These are phyloP conservation scores for Pseudois nayaur DNA, from an alignment of 2,113 vertebrate genomes.

Conservation along the genomic window DNA sequence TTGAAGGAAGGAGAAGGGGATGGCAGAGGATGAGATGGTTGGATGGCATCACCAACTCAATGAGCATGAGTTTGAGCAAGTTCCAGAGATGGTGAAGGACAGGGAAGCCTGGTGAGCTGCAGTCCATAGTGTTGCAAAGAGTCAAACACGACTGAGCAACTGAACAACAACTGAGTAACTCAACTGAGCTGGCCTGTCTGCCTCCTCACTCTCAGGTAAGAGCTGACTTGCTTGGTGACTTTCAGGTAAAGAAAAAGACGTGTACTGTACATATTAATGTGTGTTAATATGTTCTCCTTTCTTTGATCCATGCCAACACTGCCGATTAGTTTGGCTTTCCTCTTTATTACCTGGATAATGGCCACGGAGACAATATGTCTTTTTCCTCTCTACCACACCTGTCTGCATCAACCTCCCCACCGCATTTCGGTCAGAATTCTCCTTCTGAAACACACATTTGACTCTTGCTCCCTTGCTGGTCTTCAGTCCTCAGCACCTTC, in stretches of 20 bases:
- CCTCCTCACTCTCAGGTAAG: neutral
- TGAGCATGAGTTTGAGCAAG: neutral
- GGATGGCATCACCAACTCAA: neutral
- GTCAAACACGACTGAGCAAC: rapidly evolving
- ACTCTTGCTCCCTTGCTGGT: neutral
- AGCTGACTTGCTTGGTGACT: neutral
- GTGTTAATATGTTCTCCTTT: neutral
- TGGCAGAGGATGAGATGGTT: neutral
- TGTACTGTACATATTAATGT: neutral
- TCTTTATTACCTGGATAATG: neutral
- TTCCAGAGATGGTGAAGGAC: neutral
- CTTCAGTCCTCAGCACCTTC: neutral
- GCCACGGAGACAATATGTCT: neutral
- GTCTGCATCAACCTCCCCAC: neutral
- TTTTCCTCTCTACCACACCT: neutral
- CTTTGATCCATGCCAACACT: neutral
- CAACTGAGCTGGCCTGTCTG: neutral
- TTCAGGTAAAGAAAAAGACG: neutral
- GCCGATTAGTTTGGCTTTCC: neutral
- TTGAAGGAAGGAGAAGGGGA: neutral
- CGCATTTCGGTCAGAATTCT: neutral
- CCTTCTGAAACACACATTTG: neutral
- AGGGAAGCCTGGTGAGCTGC: neutral
- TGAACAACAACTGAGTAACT: neutral
- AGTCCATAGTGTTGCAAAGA: neutral